Evolutionary conservation across 2,113 vertebrate species (phyloP), one percentile per base, ranked within the genome.

Genomic region (Zosterops pallidus): DNA sequence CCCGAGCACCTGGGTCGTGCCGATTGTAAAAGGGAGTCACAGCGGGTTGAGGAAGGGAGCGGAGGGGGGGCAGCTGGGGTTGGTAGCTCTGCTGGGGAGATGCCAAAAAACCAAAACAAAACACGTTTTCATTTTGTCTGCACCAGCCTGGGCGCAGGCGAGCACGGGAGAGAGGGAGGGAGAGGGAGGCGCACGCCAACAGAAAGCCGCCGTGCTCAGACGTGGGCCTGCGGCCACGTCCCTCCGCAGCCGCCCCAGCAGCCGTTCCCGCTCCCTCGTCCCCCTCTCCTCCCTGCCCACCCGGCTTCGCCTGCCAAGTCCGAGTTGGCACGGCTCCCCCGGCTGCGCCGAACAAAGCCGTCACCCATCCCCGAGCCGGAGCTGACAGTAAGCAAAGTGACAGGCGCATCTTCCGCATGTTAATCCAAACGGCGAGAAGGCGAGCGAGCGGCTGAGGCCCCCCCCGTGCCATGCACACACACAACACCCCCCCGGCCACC

Each of bases 391-490:
- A 95, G 97, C 97, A 92, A 97, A 97, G 97, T 96, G 95, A 97
- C 97, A 97, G 97, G 93, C 95, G 90, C 96, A 97, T 97, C 96
- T 97, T 94, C 97, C 88, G 97, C 96, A 95, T 96, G 93, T 97
- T 97, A 97, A 97, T 97, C 97, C 93, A 79, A 87, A 94, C 84
- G 18, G 89, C 67, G 55, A 90, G 94, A 46, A 89, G 83, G 83
- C 62, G 57, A 93, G 49, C 50, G 60, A 89, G 72, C 59, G 8
- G 56, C n/a, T 1, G 72, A 81, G 85, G 72, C 69, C 77, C 79
- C 91, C 91, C 94, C 91, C 80, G 37, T 85, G 80, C 83, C 91
- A 81, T 72, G 89, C 93, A 71, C 69, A 12, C 77, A 3, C 80
- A 2, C 26, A 39, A 39, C 37, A 39, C 37, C 41, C 62, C 62